Evolutionary conservation across 2,888 invertebrate genomes (phyloP).

Genomic region (Allygus modestus): DNA sequence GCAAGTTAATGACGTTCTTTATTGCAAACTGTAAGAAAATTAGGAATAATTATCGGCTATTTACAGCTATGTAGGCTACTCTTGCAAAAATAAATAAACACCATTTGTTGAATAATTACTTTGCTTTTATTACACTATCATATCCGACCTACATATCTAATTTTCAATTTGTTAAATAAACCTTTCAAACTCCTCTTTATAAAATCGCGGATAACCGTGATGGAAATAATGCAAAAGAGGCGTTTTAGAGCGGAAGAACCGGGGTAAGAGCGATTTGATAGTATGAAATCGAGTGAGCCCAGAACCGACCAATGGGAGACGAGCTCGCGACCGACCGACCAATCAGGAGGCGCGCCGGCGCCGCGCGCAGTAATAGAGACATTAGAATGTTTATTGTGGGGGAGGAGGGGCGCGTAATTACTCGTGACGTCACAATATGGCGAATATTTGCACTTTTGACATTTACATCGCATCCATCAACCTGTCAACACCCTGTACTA

Average conservation of each 20-base stretch:
- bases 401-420: conserved; percentile 6
- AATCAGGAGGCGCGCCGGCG: conserved; percentile 32
- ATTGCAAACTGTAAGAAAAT: no score
- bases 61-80: no score
- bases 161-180: conserved; percentile 3
- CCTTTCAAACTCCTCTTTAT: conserved; percentile 7
- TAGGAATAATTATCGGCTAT: no score
- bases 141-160: conserved; percentile 13
- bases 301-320: conserved; percentile 35
- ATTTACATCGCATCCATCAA: not conserved
- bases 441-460: conserved; percentile 44
- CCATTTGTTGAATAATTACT: no score
- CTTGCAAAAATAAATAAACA: no score
- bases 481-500: conserved; percentile 2
- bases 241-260: conserved; percentile 48
- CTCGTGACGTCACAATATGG: conserved; percentile 42
- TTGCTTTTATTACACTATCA: not conserved
- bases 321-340: conserved; percentile 15
- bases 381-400: conserved; percentile 34
- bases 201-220: conserved; percentile 30
- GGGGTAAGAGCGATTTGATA: conserved; percentile 24
- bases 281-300: conserved; percentile 41
- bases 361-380: conserved; percentile 35
- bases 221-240: conserved; percentile 10
- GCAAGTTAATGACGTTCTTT: no score